phyloP scores from a whole-genome alignment of 30 jellyfish, hydroid and myxozoan species.

The Turritopsis rubra region DNA sequence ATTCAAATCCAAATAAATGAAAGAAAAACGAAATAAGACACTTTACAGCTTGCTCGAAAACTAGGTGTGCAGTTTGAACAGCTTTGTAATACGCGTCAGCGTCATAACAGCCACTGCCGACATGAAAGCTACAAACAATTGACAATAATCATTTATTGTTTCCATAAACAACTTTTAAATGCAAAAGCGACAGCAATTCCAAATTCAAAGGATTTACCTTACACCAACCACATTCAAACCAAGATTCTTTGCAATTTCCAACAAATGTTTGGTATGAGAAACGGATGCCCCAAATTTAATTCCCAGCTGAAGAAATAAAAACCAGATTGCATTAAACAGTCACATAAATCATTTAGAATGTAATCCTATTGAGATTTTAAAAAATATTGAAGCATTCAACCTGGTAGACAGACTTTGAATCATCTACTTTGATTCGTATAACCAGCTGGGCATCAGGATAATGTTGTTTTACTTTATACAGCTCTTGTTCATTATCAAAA shows the following conservation, averaged over 20 bases:
- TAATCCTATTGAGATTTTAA: neutral
- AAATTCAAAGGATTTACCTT: too few relatives aligned
- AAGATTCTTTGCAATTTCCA: slow-evolving; percentile 67
- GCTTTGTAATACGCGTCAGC: slow-evolving; percentile 66
- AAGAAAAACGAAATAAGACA: neutral
- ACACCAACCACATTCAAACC: slow-evolving; percentile 89
- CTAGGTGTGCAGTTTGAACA: slow-evolving; percentile 50
- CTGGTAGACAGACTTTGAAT: slow-evolving; percentile 68
- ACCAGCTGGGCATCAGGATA: slow-evolving; percentile 63
- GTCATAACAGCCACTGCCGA: slow-evolving; percentile 95
- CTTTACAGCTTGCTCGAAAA: slow-evolving; percentile 70
- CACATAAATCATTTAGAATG: neutral
- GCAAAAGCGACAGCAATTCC: too few relatives aligned
- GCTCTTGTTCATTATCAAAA: slow-evolving; percentile 81
- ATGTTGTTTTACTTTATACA: slow-evolving; percentile 58
- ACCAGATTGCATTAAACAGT: neutral
- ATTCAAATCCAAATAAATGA: neutral
- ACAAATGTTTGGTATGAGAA: slow-evolving; percentile 37
- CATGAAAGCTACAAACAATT: slow-evolving; percentile 81
- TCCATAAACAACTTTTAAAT: neutral
- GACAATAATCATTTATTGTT: too few relatives aligned
- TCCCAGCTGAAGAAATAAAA: slow-evolving; percentile 46
- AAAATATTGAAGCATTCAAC: slow-evolving; percentile 20
- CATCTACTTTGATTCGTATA: slow-evolving; percentile 80
- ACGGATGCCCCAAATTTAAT: slow-evolving; percentile 75